Conservation (phyloP, 2,888 invertebrate species). For the Parnassius glacialis region DNA sequence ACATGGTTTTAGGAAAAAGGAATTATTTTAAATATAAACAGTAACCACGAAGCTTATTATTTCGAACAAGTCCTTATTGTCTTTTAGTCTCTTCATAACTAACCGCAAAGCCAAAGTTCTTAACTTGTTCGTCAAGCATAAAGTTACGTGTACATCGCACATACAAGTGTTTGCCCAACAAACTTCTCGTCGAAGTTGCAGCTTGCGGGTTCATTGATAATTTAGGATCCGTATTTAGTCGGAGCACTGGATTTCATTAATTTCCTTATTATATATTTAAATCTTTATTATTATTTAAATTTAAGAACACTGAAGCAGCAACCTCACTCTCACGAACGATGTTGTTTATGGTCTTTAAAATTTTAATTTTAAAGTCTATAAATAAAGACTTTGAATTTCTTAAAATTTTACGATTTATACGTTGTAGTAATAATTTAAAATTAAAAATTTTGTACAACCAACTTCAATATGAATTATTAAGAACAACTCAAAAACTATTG, state of each 20-base stretch:
- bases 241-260: slow-evolving; percentile 3
- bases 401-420: too few species aligned
- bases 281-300: too few species aligned
- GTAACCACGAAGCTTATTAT: slow-evolving; percentile 5
- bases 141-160: slow-evolving; percentile 26
- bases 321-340: too few species aligned
- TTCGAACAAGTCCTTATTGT: slow-evolving; percentile 19
- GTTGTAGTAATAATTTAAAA: too few species aligned
- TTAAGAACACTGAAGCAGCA: too few species aligned
- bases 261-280: neutral
- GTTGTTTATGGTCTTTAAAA: too few species aligned
- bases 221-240: slow-evolving; percentile 21
- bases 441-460: too few species aligned
- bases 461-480: too few species aligned
- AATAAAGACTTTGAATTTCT: too few species aligned
- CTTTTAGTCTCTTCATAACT: slow-evolving; percentile 23
- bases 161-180: slow-evolving; percentile 26
- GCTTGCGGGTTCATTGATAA: slow-evolving; percentile 22
- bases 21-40: slow-evolving; percentile 9
- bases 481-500: too few species aligned
- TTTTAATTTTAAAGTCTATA: too few species aligned
- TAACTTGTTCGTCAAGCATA: slow-evolving; percentile 27
- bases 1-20: neutral
- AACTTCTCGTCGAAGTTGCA: slow-evolving; percentile 21
- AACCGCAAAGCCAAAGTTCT: slow-evolving; percentile 24